phyloP scores from a whole-genome alignment of 2,797 vertebrate species.

The Kryptolebias ocellatus region DNA sequence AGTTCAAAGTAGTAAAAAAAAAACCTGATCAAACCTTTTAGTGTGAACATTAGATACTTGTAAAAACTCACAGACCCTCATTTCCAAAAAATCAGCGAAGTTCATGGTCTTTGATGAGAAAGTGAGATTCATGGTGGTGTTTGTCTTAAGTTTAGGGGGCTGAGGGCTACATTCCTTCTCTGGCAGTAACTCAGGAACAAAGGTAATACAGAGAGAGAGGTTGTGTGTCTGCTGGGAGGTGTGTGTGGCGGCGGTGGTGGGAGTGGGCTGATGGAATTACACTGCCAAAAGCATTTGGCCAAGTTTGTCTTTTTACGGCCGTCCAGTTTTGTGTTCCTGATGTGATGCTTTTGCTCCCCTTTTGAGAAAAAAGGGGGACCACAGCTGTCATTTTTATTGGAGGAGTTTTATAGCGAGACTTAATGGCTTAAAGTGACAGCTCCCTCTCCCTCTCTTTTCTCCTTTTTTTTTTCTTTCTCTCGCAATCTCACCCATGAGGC shows the following conservation, averaged over 20 bases:
- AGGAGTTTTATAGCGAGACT: slow-evolving; percentile 80
- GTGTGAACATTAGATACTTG: slow-evolving; percentile 16
- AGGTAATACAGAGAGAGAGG: slow-evolving; percentile 69
- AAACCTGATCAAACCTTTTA: neutral
- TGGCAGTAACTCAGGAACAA: slow-evolving; percentile 82
- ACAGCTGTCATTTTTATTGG: slow-evolving; percentile 88
- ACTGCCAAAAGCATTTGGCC: slow-evolving; percentile 78
- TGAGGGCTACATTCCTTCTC: slow-evolving; percentile 67
- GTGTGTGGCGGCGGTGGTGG: slow-evolving; percentile 42
- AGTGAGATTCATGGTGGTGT: slow-evolving; percentile 63
- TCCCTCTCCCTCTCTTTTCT: slow-evolving; percentile 44
- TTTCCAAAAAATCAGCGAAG: slow-evolving; percentile 66
- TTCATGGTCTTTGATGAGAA: slow-evolving; percentile 81
- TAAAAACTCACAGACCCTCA: slow-evolving; percentile 3
- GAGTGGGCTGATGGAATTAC: slow-evolving; percentile 55
- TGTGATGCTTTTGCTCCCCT: slow-evolving; percentile 75
- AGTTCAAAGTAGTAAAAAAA: no score
- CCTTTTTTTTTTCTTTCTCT: slow-evolving; percentile 13
- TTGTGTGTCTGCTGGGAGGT: slow-evolving; percentile 60
- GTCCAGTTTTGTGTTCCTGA: slow-evolving; percentile 79
- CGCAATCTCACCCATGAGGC: slow-evolving; percentile 52
- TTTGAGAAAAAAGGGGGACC: slow-evolving; percentile 74
- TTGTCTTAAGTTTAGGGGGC: slow-evolving; percentile 29
- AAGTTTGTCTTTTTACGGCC: slow-evolving; percentile 80
- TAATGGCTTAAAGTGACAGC: slow-evolving; percentile 83